Conservation (phyloP, 2,888 invertebrate species). For the Eilema griseolum region DNA sequence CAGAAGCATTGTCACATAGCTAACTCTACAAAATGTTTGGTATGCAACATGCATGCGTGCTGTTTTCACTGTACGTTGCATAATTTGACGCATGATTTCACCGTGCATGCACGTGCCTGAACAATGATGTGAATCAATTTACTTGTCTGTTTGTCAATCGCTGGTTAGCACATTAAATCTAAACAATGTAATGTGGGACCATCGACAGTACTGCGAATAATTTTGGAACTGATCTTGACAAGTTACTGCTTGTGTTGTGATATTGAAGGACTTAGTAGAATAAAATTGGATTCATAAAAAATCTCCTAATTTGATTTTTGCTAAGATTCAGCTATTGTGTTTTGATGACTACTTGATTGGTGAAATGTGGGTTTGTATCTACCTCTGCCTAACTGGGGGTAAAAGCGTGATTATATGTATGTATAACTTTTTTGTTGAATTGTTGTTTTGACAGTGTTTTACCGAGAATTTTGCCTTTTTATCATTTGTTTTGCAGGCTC, state of each 20-base stretch:
- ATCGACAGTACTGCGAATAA: not conserved
- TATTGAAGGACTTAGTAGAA: not conserved
- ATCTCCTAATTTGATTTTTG: not conserved
- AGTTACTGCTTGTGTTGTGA: not conserved
- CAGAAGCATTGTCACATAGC: constrained; percentile 45
- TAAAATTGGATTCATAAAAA: not conserved
- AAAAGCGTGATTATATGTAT: too few species aligned
- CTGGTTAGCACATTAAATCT: constrained; percentile 30
- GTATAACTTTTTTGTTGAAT: too few species aligned
- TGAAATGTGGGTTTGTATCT: too few species aligned
- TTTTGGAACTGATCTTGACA: not conserved
- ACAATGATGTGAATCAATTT: constrained; percentile 51
- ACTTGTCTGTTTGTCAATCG: constrained; percentile 45
- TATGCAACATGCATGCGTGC: constrained; percentile 54
- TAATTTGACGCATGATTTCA: constrained; percentile 69
- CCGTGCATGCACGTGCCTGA: constrained; percentile 51
- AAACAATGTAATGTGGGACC: not conserved
- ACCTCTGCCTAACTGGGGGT: too few species aligned
- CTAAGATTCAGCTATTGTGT: too few species aligned
- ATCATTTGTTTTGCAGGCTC: too few species aligned
- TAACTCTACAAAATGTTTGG: constrained; percentile 47
- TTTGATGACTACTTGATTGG: too few species aligned
- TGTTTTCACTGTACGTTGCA: constrained; percentile 71
- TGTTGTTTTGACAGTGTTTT: too few species aligned
- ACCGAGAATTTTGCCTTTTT: too few species aligned